phyloP scores from a whole-genome alignment of 2,888 invertebrate species.

The Mycalesis mineus region DNA sequence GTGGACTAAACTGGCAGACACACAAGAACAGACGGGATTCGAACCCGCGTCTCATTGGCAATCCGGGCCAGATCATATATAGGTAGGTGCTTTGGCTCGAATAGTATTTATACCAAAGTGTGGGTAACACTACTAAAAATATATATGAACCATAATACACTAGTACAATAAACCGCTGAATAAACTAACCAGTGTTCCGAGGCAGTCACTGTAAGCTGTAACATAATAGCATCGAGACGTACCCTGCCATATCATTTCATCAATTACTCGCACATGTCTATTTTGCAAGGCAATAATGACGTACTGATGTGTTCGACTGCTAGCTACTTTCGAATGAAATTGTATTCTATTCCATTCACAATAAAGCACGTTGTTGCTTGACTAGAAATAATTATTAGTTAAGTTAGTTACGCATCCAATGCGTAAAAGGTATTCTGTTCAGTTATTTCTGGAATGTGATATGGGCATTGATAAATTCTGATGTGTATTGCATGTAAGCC shows the following conservation, averaged over 20 bases:
- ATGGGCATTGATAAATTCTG: background rate
- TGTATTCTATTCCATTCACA: background rate
- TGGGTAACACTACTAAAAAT: no score
- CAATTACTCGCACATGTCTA: conserved; percentile 17
- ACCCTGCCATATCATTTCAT: conserved; percentile 8
- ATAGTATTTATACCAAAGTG: no score
- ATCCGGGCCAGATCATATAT: no score
- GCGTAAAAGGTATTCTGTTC: background rate
- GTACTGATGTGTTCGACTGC: background rate
- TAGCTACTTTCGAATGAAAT: background rate
- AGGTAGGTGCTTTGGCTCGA: no score
- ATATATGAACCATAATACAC: no score
- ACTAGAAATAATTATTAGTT: background rate
- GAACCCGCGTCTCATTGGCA: no score
- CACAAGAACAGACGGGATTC: no score
- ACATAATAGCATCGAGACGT: conserved; percentile 1
- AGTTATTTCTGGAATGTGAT: conserved; percentile 1
- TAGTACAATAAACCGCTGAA: no score
- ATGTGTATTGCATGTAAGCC: background rate
- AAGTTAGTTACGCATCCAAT: background rate
- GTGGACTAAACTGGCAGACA: no score
- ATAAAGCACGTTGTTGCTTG: background rate
- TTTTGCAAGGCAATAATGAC: conserved; percentile 15
- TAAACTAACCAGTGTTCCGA: no score
- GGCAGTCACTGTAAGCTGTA: background rate